Evolutionary conservation across 1,140 invertebrate genomes (phyloP).

Genomic region (Eciton burchellii): DNA sequence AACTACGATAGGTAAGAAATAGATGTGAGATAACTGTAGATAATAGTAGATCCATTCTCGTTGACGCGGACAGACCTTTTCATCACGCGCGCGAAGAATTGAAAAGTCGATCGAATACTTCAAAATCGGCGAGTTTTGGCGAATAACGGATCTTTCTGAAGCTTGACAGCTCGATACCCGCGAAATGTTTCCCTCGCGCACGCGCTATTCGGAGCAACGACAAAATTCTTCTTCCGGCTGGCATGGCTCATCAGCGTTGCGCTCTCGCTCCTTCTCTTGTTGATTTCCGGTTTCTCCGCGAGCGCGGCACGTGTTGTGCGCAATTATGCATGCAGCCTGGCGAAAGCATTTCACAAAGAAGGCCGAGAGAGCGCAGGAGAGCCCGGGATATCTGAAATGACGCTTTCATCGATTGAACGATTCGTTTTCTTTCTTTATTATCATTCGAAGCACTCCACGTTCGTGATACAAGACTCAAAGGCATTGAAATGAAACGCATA

Average conservation of each 20-base stretch:
- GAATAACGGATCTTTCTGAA: constrained; percentile 11
- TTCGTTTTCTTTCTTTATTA: not conserved
- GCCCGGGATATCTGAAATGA: not conserved
- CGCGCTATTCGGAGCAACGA: constrained; percentile 22
- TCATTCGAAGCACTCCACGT: too few species aligned
- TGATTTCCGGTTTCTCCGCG: constrained; percentile 7
- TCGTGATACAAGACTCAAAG: not conserved
- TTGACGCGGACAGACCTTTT: too few species aligned
- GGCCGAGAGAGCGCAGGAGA: too few species aligned
- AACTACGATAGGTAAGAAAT: not conserved
- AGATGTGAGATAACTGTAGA: not conserved
- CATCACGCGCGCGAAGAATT: not conserved
- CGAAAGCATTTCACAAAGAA: not conserved
- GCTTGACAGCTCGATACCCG: constrained; percentile 2
- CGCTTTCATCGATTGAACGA: not conserved
- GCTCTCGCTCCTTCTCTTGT: not conserved
- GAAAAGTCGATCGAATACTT: too few species aligned
- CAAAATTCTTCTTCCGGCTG: constrained; percentile 33
- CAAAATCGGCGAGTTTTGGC: not conserved
- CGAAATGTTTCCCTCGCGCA: not conserved
- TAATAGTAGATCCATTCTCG: too few species aligned
- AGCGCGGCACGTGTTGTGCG: not conserved
- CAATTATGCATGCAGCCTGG: not conserved
- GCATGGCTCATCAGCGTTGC: not conserved
- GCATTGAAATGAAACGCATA: constrained; percentile 8